Evolutionary conservation across 2,113 vertebrate genomes (phyloP).

Genomic region (Nothocercus nigrocapillus): DNA sequence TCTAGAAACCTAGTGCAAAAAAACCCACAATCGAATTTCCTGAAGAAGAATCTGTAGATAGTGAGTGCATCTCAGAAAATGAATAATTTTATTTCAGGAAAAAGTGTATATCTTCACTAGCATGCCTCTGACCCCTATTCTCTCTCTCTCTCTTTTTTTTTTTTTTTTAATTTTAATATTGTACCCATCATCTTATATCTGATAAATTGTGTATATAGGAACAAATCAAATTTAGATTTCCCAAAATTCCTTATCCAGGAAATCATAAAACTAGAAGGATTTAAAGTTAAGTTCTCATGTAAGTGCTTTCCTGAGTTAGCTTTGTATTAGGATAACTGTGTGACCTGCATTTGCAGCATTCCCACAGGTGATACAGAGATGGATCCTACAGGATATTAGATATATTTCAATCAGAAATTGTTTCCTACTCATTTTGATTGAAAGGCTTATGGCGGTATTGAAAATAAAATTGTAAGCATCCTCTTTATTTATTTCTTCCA

Average conservation of each 20-base stretch:
- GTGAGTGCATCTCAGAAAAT: fast-evolving
- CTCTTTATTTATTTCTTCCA: constrained; percentile 45
- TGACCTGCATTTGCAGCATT: neutral
- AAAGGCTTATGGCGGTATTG: constrained; percentile 16
- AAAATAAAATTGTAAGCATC: constrained; percentile 42
- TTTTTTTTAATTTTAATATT: fast-evolving
- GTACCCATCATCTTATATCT: neutral
- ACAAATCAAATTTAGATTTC: neutral
- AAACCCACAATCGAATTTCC: fast-evolving
- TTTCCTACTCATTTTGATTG: constrained; percentile 37
- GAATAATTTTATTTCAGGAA: fast-evolving
- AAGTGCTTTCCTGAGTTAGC: neutral
- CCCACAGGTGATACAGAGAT: neutral
- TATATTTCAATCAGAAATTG: constrained; percentile 38
- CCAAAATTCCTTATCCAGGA: neutral
- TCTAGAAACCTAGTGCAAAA: neutral
- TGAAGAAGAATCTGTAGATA: neutral
- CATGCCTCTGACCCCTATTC: fast-evolving
- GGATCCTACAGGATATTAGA: constrained; percentile 9
- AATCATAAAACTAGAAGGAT: neutral
- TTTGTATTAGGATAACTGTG: neutral
- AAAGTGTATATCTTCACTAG: fast-evolving
- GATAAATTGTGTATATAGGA: neutral
- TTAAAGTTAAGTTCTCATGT: neutral
- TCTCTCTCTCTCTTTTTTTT: too few relatives aligned